Evolutionary conservation across 1,140 invertebrate genomes (phyloP).

Genomic region (Eupristina koningsbergeri): DNA sequence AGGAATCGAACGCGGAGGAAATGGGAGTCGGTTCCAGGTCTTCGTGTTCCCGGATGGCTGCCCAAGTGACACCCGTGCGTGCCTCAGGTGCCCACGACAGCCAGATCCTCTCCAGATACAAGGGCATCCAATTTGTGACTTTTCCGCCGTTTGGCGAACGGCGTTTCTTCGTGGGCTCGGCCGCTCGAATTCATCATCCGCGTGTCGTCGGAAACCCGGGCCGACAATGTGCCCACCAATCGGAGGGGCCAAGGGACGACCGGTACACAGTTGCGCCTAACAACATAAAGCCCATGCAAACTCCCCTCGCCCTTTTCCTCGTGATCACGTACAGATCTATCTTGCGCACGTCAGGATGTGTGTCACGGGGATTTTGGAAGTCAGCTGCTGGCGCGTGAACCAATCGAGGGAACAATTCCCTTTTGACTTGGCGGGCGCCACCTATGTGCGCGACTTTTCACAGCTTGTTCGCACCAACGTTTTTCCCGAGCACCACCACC

Average conservation of each 20-base stretch:
- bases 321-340: conserved; percentile 30
- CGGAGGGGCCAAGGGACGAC: background rate
- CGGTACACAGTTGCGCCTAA: conserved; percentile 6
- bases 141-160: conserved; percentile 49
- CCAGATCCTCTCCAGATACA: conserved; percentile 30
- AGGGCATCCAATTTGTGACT: conserved; percentile 55
- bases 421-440: conserved; percentile 7
- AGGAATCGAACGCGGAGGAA: too few species aligned
- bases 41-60: too few species aligned
- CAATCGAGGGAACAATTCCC: background rate
- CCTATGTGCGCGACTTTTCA: conserved; percentile 24
- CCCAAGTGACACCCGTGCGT: too few species aligned
- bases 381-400: conserved; percentile 29
- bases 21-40: too few species aligned
- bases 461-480: background rate
- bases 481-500: background rate
- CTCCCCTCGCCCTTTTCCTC: conserved; percentile 30
- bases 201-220: conserved; percentile 55
- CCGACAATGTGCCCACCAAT: conserved; percentile 44
- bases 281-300: conserved; percentile 30
- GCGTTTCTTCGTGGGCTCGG: conserved; percentile 5
- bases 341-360: conserved; percentile 46
- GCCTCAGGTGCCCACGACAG: background rate
- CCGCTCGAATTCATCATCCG: conserved; percentile 58
- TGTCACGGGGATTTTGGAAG: conserved; percentile 49